Evolutionary conservation across 2,888 invertebrate species (phyloP).

Genomic region (Eucera pruinosa): DNA sequence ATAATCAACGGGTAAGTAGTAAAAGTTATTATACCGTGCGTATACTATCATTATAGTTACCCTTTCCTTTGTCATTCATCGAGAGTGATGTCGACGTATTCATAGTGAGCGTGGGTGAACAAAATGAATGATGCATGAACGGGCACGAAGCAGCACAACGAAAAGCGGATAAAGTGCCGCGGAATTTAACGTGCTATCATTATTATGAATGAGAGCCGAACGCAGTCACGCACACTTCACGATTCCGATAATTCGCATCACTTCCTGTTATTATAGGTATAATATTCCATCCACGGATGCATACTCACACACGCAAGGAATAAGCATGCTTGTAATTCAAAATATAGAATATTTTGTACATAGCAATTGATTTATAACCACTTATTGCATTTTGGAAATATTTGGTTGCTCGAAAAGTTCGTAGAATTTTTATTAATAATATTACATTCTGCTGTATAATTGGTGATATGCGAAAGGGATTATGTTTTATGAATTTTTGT

Average conservation of each 20-base stretch:
- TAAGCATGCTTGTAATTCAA: neutral
- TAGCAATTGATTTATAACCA: too few species aligned
- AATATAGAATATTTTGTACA: neutral
- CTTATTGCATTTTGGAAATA: too few species aligned
- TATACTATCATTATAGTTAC: slow-evolving; percentile 5
- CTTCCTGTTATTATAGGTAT: slow-evolving; percentile 40
- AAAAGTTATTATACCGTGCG: slow-evolving; percentile 11
- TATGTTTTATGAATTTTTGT: too few species aligned
- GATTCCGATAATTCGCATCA: slow-evolving; percentile 24
- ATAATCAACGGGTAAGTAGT: slow-evolving; percentile 7
- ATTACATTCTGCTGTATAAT: too few species aligned
- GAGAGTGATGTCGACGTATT: neutral
- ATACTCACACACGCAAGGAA: neutral
- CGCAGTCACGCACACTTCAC: slow-evolving; percentile 16
- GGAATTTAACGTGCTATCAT: slow-evolving; percentile 30
- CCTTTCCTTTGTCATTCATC: slow-evolving; percentile 21
- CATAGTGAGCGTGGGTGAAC: neutral
- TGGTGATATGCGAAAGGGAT: too few species aligned
- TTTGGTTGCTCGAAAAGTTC: too few species aligned
- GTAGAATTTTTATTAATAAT: too few species aligned
- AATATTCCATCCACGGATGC: slow-evolving; percentile 13
- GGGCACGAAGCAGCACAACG: neutral
- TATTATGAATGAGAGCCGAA: slow-evolving; percentile 34
- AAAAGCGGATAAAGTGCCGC: slow-evolving; percentile 19
- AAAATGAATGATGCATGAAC: slow-evolving; percentile 38